Evolutionary conservation across 2,888 invertebrate genomes (phyloP).

Genomic region (Lacanobia oleracea): DNA sequence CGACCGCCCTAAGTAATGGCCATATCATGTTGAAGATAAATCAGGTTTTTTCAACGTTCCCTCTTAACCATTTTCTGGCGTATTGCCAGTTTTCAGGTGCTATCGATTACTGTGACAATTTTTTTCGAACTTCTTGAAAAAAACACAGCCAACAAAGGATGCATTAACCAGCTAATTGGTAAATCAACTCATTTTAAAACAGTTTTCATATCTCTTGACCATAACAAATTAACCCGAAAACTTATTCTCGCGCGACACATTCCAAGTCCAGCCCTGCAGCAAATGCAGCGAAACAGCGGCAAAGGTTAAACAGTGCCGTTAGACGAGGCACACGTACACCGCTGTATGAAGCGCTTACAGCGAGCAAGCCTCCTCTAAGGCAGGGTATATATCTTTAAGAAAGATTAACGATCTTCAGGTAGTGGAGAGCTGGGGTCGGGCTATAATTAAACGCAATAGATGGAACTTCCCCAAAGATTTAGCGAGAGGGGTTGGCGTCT

Average conservation of each 20-base stretch:
- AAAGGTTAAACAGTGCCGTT: slow-evolving; percentile 74
- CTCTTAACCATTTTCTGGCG: slow-evolving; percentile 38
- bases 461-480: slow-evolving; percentile 88
- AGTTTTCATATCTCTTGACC: neutral
- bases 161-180: neutral
- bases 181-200: neutral
- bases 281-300: slow-evolving; percentile 66
- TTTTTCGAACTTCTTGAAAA: neutral
- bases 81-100: slow-evolving; percentile 37
- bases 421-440: slow-evolving; percentile 80
- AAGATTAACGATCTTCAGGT: slow-evolving; percentile 90
- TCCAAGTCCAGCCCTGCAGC: slow-evolving; percentile 65
- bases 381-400: slow-evolving; percentile 89
- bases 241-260: slow-evolving; percentile 7
- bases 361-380: slow-evolving; percentile 79
- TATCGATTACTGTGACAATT: slow-evolving; percentile 32
- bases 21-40: slow-evolving; percentile 60
- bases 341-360: slow-evolving; percentile 86
- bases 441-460: slow-evolving; percentile 90
- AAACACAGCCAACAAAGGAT: neutral
- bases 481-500: slow-evolving; percentile 86
- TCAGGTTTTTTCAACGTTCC: slow-evolving; percentile 47
- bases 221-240: slow-evolving; percentile 12
- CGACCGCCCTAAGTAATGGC: slow-evolving; percentile 49
- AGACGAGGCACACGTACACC: slow-evolving; percentile 71